Evolutionary conservation across 2,888 invertebrate species (phyloP).

Genomic region (Globia sparganii): DNA sequence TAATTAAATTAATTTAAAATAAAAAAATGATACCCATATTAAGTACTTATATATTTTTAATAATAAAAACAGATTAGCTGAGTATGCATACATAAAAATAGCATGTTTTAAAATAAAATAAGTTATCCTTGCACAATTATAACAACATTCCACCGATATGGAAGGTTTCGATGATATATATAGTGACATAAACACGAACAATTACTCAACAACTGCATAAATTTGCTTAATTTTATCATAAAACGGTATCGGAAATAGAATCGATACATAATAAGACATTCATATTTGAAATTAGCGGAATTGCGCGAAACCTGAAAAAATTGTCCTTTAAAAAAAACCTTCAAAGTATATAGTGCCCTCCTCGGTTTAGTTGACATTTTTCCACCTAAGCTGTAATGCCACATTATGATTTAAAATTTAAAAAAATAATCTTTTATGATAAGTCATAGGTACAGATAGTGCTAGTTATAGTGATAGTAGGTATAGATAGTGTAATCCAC

Average conservation of each 20-base stretch:
- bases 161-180: constrained; percentile 51
- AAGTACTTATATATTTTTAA: neutral
- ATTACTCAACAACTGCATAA: constrained; percentile 44
- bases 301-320: neutral
- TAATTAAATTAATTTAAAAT: neutral
- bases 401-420: too few species aligned
- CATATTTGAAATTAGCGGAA: neutral
- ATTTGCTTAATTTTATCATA: constrained; percentile 17
- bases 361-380: neutral
- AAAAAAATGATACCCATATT: neutral
- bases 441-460: too few species aligned
- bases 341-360: too few species aligned
- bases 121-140: constrained; percentile 62
- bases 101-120: constrained; percentile 48
- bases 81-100: constrained; percentile 18
- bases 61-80: neutral
- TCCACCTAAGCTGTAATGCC: too few species aligned
- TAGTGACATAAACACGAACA: constrained; percentile 41
- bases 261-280: neutral
- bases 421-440: too few species aligned
- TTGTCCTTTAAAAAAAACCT: too few species aligned
- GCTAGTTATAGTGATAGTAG: too few species aligned
- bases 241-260: constrained; percentile 10
- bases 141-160: constrained; percentile 65
- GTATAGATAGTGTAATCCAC: too few species aligned